A percentile compares a stretch with the other conserved stretches of the same genome.
phyloP scores from a whole-genome alignment of 2,888 invertebrate genomes.

The Odiellus spinosus region DNA sequence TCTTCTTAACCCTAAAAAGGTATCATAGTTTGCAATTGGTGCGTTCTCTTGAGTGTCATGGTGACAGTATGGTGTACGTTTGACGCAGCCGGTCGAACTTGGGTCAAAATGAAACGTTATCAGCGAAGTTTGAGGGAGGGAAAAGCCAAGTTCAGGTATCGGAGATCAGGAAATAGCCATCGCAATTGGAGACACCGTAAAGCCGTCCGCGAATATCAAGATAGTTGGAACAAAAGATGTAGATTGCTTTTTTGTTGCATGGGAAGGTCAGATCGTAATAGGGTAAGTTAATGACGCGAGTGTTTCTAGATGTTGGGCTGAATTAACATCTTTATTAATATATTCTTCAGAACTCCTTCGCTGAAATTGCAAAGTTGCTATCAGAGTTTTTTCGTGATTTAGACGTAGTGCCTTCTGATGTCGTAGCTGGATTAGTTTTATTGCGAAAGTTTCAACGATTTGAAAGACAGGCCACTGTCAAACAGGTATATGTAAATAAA shows the following conservation, averaged over 20 bases:
- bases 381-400: slow-evolving; percentile 71
- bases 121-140: slow-evolving; percentile 62
- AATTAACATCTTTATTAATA: too few relatives aligned
- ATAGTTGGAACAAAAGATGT: slow-evolving; percentile 72
- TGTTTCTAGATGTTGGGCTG: background rate
- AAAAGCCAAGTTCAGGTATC: slow-evolving; percentile 45
- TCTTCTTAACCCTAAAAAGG: slow-evolving; percentile 37
- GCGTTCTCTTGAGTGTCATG: slow-evolving; percentile 47
- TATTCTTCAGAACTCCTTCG: slow-evolving; percentile 52
- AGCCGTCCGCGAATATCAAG: slow-evolving; percentile 68
- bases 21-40: slow-evolving; percentile 60
- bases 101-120: slow-evolving; percentile 79
- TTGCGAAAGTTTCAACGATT: slow-evolving; percentile 62
- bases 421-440: slow-evolving; percentile 64
- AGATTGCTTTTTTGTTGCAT: slow-evolving; percentile 67
- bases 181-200: slow-evolving; percentile 69
- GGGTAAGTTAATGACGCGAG: slow-evolving; percentile 36
- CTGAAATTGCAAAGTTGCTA: slow-evolving; percentile 62
- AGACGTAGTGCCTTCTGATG: slow-evolving; percentile 74
- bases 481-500: slow-evolving; percentile 39
- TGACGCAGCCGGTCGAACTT: slow-evolving; percentile 69
- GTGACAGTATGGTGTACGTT: slow-evolving; percentile 72
- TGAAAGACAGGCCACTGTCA: slow-evolving; percentile 45
- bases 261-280: slow-evolving; percentile 53
- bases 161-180: slow-evolving; percentile 55